phyloP scores from a whole-genome alignment of 53 echinoderm and acorn worm genomes.

The Echinarachnius parma region DNA sequence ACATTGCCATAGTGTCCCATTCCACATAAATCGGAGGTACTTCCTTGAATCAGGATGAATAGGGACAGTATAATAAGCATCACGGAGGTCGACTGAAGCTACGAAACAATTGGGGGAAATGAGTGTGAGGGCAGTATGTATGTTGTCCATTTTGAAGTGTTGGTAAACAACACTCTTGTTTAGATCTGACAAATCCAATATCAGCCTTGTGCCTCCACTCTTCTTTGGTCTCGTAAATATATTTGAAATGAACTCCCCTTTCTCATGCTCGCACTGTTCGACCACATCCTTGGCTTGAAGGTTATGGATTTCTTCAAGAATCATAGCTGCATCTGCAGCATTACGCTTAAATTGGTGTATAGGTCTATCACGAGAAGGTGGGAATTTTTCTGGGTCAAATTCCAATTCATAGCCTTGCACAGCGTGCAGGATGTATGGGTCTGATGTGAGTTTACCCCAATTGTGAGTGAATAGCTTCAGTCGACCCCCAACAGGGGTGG shows the following conservation, averaged over 20 bases:
- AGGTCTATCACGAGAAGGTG: background rate
- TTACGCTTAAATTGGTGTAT: background rate
- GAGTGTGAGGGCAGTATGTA: constrained; percentile 38
- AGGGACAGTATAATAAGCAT: constrained; percentile 60
- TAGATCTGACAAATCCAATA: constrained; percentile 5
- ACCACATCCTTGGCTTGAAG: background rate
- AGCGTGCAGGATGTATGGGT: background rate
- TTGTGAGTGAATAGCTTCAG: background rate
- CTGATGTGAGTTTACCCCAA: background rate
- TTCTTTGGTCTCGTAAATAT: constrained; percentile 7
- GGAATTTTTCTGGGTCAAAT: background rate
- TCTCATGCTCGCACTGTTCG: background rate
- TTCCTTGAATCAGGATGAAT: background rate
- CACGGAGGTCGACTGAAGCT: background rate
- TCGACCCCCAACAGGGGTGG: background rate
- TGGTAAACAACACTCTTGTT: constrained; percentile 6
- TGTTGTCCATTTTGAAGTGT: background rate
- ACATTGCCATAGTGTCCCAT: background rate
- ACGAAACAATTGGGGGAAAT: background rate
- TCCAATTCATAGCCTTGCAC: background rate
- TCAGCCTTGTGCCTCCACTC: background rate
- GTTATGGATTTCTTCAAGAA: background rate
- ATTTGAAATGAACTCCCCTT: constrained; percentile 1
- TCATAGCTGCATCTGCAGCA: background rate
- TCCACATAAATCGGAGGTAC: background rate